Evolutionary conservation across 2,797 vertebrate genomes (phyloP).

Genomic region (Enoplosus armatus): DNA sequence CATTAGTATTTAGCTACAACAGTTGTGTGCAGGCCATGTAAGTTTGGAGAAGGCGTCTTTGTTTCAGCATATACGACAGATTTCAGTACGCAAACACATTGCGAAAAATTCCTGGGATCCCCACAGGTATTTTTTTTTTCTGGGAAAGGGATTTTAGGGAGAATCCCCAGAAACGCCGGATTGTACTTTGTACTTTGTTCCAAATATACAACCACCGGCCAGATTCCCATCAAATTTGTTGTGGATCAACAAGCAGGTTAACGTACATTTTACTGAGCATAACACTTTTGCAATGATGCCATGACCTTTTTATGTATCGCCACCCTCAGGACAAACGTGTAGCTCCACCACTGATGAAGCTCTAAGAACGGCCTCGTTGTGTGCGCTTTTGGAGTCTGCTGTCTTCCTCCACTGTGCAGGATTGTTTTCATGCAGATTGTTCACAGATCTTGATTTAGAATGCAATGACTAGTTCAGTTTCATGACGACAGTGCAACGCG

Average conservation of each 20-base stretch:
- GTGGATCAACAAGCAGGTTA: not conserved
- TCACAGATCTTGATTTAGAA: slow-evolving; percentile 56
- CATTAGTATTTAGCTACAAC: not conserved
- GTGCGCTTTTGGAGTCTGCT: not conserved
- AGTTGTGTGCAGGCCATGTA: not conserved
- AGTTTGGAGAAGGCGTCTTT: not conserved
- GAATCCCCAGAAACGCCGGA: not conserved
- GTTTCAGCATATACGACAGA: not conserved
- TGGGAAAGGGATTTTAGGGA: not conserved
- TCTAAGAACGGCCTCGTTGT: not conserved
- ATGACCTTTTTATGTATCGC: not conserved
- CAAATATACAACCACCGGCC: not conserved
- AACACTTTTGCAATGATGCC: too few relatives aligned
- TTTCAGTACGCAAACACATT: not conserved
- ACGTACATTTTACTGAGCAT: not conserved
- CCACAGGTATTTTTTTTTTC: not conserved
- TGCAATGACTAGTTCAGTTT: slow-evolving; percentile 59
- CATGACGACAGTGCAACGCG: slow-evolving; percentile 44
- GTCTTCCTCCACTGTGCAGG: slow-evolving; percentile 25
- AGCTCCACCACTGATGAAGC: not conserved
- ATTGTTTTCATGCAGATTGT: slow-evolving; percentile 24
- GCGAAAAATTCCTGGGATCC: not conserved
- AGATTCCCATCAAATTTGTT: not conserved
- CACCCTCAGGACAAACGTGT: not conserved
- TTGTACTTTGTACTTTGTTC: not conserved